Conservation (phyloP, 2,797 vertebrate genomes). For the Psittacula derbiana region DNA sequence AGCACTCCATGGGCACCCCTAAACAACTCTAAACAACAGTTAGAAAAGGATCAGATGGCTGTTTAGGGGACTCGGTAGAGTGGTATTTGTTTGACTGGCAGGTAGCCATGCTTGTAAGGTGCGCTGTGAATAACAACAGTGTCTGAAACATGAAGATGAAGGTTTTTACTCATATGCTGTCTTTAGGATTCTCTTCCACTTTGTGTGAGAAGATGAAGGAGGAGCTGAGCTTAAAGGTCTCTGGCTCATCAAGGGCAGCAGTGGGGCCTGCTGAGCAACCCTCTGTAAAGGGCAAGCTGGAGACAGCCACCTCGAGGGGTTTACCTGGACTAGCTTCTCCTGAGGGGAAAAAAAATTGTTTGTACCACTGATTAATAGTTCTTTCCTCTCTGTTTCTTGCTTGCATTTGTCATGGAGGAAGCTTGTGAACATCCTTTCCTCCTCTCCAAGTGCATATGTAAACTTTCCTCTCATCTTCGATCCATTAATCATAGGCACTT, state of each 20-base stretch:
- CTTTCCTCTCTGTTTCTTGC: not conserved
- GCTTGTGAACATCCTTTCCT: constrained; percentile 17
- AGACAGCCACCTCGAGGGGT: not conserved
- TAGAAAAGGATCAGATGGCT: constrained; percentile 48
- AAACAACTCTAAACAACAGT: constrained; percentile 21
- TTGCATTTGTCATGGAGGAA: constrained; percentile 19
- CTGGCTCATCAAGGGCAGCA: not conserved
- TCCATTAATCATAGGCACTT: constrained; percentile 18
- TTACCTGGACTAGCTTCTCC: not conserved
- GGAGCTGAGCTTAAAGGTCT: not conserved
- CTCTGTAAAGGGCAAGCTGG: not conserved
- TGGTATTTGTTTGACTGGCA: constrained; percentile 52
- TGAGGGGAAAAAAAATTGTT: not conserved
- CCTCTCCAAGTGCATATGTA: constrained; percentile 4
- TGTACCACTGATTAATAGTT: constrained; percentile 33
- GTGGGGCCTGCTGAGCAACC: not conserved
- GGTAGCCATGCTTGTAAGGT: constrained; percentile 42
- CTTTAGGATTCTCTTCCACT: not conserved
- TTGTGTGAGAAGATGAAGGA: not conserved
- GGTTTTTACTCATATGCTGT: constrained; percentile 25
- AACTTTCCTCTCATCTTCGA: constrained; percentile 6
- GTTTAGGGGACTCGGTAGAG: not conserved
- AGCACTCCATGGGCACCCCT: constrained; percentile 21
- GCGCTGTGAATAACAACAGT: not conserved
- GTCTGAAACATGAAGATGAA: constrained; percentile 19